Conservation (phyloP, 2,113 vertebrate species). For the Hippocampus mohnikei region DNA sequence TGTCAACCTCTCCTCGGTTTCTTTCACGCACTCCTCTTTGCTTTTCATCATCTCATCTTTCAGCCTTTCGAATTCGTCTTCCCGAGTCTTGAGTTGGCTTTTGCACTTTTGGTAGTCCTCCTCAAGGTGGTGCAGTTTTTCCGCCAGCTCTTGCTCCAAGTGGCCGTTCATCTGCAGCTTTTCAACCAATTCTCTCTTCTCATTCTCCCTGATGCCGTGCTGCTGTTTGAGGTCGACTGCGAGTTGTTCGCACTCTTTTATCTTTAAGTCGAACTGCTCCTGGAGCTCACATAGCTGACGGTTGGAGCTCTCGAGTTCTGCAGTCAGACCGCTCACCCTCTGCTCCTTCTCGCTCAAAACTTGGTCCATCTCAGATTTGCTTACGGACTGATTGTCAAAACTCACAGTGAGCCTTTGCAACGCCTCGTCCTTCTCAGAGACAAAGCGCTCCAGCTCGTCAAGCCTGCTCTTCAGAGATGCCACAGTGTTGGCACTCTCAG, state of each 20-base stretch:
- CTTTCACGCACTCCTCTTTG: constrained; percentile 80
- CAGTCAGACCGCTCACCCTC: constrained; percentile 72
- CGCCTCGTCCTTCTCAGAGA: constrained; percentile 76
- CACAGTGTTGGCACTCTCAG: constrained; percentile 78
- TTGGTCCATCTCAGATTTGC: constrained; percentile 82
- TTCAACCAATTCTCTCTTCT: constrained; percentile 71
- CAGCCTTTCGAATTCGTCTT: constrained; percentile 71
- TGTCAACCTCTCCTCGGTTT: constrained; percentile 73
- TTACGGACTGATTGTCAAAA: constrained; percentile 76
- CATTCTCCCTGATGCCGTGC: constrained; percentile 66
- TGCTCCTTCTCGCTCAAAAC: constrained; percentile 78
- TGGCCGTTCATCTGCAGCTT: constrained; percentile 79
- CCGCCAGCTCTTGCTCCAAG: constrained; percentile 71
- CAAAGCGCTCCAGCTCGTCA: constrained; percentile 73
- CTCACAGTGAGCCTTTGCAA: constrained; percentile 72
- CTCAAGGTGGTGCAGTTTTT: constrained; percentile 72
- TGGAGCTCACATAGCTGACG: constrained; percentile 78
- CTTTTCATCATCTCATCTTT: constrained; percentile 67
- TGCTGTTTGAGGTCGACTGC: constrained; percentile 70
- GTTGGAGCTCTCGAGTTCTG: constrained; percentile 73
- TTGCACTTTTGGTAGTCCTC: constrained; percentile 71
- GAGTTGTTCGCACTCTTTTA: constrained; percentile 74
- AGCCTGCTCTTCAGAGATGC: constrained; percentile 79
- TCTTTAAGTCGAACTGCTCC: constrained; percentile 72
- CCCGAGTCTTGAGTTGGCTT: constrained; percentile 72